phyloP scores from a whole-genome alignment of 1,140 invertebrate genomes.

The Sarcophaga peregrina region DNA sequence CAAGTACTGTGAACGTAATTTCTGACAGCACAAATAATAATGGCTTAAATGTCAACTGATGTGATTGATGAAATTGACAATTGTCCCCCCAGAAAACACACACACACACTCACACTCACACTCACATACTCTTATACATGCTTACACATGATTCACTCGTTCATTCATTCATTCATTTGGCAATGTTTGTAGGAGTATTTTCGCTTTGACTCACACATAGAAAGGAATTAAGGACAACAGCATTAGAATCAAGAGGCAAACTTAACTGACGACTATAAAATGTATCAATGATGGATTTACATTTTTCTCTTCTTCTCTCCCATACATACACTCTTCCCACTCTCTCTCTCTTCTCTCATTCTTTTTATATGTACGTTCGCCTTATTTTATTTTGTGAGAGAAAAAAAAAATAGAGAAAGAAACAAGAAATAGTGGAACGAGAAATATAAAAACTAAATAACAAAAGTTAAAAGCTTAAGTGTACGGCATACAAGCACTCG shows the following conservation, averaged over 20 bases:
- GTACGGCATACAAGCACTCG: neutral
- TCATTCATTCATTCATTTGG: neutral
- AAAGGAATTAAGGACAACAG: constrained; percentile 3
- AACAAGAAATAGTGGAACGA: neutral
- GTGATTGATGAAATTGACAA: constrained; percentile 42
- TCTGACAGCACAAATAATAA: constrained; percentile 40
- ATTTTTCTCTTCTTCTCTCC: neutral
- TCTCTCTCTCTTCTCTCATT: too few relatives aligned
- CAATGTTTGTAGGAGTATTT: neutral
- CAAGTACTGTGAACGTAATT: constrained; percentile 35
- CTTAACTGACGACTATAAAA: neutral
- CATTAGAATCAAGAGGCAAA: neutral
- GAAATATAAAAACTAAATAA: constrained; percentile 4
- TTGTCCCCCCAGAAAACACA: constrained; percentile 1
- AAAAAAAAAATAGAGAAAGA: too few relatives aligned
- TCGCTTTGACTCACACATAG: neutral
- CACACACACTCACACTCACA: neutral
- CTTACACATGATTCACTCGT: neutral
- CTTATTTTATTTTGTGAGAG: too few relatives aligned
- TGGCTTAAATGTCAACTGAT: constrained; percentile 39
- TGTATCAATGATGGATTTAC: constrained; percentile 18
- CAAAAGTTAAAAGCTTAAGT: constrained; percentile 24
- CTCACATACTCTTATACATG: neutral
- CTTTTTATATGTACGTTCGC: too few relatives aligned
- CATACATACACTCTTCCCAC: too few relatives aligned